Conservation (phyloP, 1,140 invertebrate genomes). For the Himalopsyche phryganea region DNA sequence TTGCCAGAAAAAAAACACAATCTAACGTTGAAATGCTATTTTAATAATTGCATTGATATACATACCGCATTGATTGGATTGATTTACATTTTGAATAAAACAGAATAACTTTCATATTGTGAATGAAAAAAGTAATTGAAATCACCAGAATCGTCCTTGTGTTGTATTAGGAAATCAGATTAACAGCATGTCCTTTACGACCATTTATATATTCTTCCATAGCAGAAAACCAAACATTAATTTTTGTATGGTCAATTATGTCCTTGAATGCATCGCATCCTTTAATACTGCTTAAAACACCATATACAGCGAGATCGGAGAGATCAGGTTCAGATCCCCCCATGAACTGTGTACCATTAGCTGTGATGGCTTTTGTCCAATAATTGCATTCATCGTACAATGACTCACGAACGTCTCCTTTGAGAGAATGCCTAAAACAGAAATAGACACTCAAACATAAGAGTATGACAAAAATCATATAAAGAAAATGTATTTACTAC, state of each 20-base stretch:
- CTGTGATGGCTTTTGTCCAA: conserved; percentile 73
- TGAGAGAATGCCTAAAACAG: conserved; percentile 71
- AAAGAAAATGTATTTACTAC: neutral
- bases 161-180: no score
- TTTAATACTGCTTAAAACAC: conserved; percentile 91
- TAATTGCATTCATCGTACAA: conserved; percentile 84
- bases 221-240: conserved; percentile 43
- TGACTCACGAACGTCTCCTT: conserved; percentile 84
- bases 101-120: no score
- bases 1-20: no score
- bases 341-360: conserved; percentile 71
- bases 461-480: neutral
- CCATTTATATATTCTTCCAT: conserved; percentile 19
- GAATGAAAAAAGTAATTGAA: no score
- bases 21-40: no score
- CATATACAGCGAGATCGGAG: conserved; percentile 91
- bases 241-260: conserved; percentile 67
- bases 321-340: conserved; percentile 86
- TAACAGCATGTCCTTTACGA: conserved; percentile 11
- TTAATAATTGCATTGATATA: no score
- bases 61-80: no score
- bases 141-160: no score
- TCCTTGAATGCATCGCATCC: conserved; percentile 92
- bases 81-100: no score
- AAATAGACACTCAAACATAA: neutral